These are phyloP conservation scores for Eupsittula cactorum DNA, from an alignment of 2,113 vertebrate species.

Conservation along the genomic window DNA sequence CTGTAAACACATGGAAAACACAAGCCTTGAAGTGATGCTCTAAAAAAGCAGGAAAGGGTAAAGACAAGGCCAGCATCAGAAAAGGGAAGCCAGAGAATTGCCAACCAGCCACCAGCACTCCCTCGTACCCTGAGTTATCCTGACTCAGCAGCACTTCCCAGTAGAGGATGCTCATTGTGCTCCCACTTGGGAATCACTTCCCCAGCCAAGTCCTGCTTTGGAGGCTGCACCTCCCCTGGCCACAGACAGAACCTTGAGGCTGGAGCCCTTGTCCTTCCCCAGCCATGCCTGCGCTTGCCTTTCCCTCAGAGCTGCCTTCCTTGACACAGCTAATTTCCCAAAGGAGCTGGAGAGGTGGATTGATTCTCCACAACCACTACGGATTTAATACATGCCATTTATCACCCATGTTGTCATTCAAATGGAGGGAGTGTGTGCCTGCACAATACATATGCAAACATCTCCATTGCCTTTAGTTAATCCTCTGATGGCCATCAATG, in stretches of 20 bases:
- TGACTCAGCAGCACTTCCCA: rapidly evolving
- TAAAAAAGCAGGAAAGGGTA: background rate
- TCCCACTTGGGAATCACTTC: background rate
- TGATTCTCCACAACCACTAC: background rate
- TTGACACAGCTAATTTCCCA: slow-evolving; percentile 28
- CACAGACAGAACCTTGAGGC: background rate
- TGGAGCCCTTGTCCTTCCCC: background rate
- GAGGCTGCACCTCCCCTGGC: background rate
- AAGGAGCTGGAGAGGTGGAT: slow-evolving; percentile 54
- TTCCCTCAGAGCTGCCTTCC: background rate
- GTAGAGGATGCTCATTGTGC: background rate
- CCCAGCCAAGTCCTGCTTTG: background rate
- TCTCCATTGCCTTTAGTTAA: background rate
- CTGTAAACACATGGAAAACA: background rate
- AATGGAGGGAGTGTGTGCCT: background rate
- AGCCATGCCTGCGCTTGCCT: background rate
- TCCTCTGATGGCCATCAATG: slow-evolving; percentile 14
- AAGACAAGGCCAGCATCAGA: background rate
- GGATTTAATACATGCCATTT: slow-evolving; percentile 32
- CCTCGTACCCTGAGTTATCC: background rate
- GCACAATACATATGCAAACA: slow-evolving; percentile 7
- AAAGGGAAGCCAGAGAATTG: background rate
- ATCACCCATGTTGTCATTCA: slow-evolving; percentile 20
- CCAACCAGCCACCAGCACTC: rapidly evolving
- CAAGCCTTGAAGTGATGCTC: background rate